Evolutionary conservation across 2,888 invertebrate genomes (phyloP), one percentile per base, ranked within the genome.

Genomic region (Agonopterix subpropinquella): DNA sequence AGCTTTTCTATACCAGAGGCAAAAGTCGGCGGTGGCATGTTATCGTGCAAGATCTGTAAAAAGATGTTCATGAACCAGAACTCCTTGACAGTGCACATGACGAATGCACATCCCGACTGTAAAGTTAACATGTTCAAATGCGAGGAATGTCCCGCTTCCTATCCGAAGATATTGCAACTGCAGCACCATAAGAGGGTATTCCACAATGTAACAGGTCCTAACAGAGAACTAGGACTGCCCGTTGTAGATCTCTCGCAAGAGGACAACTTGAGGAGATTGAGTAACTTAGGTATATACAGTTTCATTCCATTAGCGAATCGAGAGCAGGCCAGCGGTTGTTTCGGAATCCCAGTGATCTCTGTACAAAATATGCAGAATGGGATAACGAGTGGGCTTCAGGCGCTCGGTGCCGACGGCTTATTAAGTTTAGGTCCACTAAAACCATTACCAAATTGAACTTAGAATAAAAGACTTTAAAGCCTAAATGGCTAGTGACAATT

Each of bases 401-500:
- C 92, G 7, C 79, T 94, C 8, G 94, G 94, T 48, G 92, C 93
- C 3, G 92, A 92, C 37, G 92, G 92, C 8, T 89, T 94, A 50
- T 74, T 95, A 48, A 92, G 93, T 62, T 83, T 95, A 63, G 94
- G 94, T 0, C 94, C 94, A 4, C 82, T 94, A 1, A 92, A 92
- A 71, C 90, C 89, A 4, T 76, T 91, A 69, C 88, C 89, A 45
- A 85, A 86, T 56, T 28, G 28, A 28, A 72, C 80, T 47, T 85
- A 80, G 67, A 55, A 35, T 47, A 5, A 28, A 28, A 28, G 28
- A 28, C 28, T 28, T 1, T 28, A 3, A 18, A 18, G 5, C 8
- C 8, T 11, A 42, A n/a, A 28, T 1, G 28, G 28, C 28, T 28
- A 28, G 7, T 28, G 28, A 28, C 28, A 28, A 28, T 28, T 28